Base-by-base conservation (phyloP, 2,797 vertebrate genomes). In the Spatula versicolor region DNA sequence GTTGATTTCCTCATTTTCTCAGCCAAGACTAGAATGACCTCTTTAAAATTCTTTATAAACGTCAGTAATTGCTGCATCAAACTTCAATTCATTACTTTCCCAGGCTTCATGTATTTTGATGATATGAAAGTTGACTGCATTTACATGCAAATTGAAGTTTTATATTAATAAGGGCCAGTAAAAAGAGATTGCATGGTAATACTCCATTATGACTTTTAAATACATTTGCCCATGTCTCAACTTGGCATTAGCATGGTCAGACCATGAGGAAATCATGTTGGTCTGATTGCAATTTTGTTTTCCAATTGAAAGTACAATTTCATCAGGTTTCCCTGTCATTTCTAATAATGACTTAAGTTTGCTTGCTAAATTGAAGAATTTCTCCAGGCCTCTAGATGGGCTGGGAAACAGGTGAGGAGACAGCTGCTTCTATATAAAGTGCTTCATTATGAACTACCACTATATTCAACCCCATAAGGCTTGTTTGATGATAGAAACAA, bases 91-190 rank as follows among this genome's bases (percentile, higher is more conserved):
- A 98, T 98, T 98, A 98, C 98, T 98, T 99, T 98, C 98, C 97
- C 95, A 95, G 98, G 98, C 98, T 98, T 99, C 98, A 98, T 99
- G 99, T 99, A 99, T 99, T 99, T 99, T 99, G 99, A 99, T 99
- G 99, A 99, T 99, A 99, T 99, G 99, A 99, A 99, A 99, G 98
- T 99, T 99, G 99, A 99, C 98, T 98, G 95, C 99, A 99, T 99
- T 99, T 99, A 99, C 99, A 99, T 99, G 99, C 99, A 99, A 99
- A 99, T 99, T 98, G 99, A 99, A 99, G 99, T 99, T 99, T 98
- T 98, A 99, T 98, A 99, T 99, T 99, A 99, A 99, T 99, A 98
- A 98, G 98, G 98, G 98, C 98, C 98, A 98, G 98, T 98, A 98
- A 98, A 98, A 98, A 98, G 98, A 98, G 98, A 98, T 98, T 98